These are phyloP conservation scores for Dufourea novaeangliae DNA, from an alignment of 1,140 invertebrate genomes.

Conservation along the genomic window DNA sequence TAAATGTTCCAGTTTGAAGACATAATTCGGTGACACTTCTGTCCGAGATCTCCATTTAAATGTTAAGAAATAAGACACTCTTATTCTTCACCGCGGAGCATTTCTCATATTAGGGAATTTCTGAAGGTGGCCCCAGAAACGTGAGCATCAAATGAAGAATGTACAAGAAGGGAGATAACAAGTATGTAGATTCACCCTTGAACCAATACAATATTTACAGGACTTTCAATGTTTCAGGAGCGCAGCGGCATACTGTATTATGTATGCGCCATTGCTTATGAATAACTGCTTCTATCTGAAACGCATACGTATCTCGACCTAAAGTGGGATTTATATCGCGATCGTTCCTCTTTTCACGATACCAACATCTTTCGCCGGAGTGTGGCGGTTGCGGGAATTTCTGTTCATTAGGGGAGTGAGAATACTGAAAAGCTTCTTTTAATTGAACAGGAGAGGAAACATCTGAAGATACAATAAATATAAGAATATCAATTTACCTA, in stretches of 20 bases:
- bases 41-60: too few relatives aligned
- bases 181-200: constrained; percentile 36
- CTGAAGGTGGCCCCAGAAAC: not conserved
- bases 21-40: too few relatives aligned
- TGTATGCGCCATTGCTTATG: constrained; percentile 74
- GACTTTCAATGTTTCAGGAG: constrained; percentile 71
- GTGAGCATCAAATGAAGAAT: not conserved
- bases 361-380: not conserved
- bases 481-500: too few relatives aligned
- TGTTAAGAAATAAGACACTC: not conserved
- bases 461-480: too few relatives aligned
- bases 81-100: not conserved
- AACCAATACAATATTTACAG: constrained; percentile 68
- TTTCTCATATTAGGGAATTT: not conserved
- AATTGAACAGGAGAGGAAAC: too few relatives aligned
- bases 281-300: constrained; percentile 71
- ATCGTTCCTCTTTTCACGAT: constrained; percentile 36
- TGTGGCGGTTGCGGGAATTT: not conserved
- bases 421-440: too few relatives aligned
- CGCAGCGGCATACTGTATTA: constrained; percentile 65
- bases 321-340: constrained; percentile 72
- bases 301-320: constrained; percentile 53
- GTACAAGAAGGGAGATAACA: constrained; percentile 13
- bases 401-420: not conserved
- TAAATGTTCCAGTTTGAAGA: too few relatives aligned